Evolutionary conservation across 2,888 invertebrate genomes (phyloP), one percentile per base, ranked within the genome.

Genomic region (Cartodere bifasciata): DNA sequence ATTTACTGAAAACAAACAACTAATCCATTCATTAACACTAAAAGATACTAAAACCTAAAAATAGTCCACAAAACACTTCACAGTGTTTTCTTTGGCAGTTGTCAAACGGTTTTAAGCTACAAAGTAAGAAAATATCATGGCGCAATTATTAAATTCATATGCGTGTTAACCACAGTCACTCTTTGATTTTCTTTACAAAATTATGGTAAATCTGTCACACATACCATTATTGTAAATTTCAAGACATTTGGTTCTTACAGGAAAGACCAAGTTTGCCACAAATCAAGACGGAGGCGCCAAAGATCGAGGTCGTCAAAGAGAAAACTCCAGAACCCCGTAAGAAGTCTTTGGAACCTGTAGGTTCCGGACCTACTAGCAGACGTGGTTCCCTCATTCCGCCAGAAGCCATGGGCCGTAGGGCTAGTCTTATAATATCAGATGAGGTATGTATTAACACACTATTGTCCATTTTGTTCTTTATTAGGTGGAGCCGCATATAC

Each of bases 381-480:
- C 71, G 90, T 47, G 90, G 90, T 35, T 90, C 90, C 29, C 72
- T 90, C 36, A 79, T 90, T 54, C 88, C 88, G 49, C 85, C 84
- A 4, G 88, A 88, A 58, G 82, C 78, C 59, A 78, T 79, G 62
- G 81, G 79, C 51, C 74, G 90, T 50, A 73, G 90, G 48, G 86
- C 90, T 45, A 87, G 87, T 48, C 72, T 91, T 47, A 83, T 91
- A 53, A 88, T 91, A 56, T 85, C 87, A 56, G 90, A 91, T 62
- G 90, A 91, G 86, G 91, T 91, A 80, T 62, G 70, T 64, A 60
- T 35, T 48, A 6, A 7, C 6, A 13, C 14, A 17, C n/a, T 17
- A 17, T 17, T 17, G n/a, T 17, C 6, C n/a, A 17, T 17, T 17
- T 9, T 17, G 20, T 17, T 17, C 20, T 17, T 20, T 20, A 20